These are phyloP conservation scores for Perca fluviatilis DNA, from an alignment of 2,113 vertebrate species.

Conservation along the genomic window DNA sequence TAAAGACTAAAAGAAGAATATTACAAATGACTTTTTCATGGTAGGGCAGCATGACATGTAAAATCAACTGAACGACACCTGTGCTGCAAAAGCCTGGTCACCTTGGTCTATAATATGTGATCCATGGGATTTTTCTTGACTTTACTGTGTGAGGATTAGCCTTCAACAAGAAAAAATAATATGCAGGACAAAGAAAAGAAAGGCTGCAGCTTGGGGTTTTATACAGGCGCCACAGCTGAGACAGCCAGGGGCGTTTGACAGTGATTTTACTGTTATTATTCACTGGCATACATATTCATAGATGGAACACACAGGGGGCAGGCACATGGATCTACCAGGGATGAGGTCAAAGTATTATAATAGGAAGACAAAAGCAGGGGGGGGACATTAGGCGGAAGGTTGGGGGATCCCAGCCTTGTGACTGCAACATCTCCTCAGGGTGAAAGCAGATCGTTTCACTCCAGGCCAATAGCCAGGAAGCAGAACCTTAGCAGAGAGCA, in stretches of 20 bases:
- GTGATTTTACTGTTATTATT: slow-evolving; percentile 67
- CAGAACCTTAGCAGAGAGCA: slow-evolving; percentile 25
- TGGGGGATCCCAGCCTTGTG: slow-evolving; percentile 29
- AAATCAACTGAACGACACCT: background rate
- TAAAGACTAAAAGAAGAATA: slow-evolving; percentile 28
- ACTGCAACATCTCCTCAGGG: slow-evolving; percentile 16
- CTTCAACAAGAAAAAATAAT: slow-evolving; percentile 42
- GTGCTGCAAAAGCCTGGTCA: slow-evolving; percentile 18
- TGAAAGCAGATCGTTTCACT: slow-evolving; percentile 42
- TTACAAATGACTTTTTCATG: slow-evolving; percentile 14
- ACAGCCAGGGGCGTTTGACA: slow-evolving; percentile 60
- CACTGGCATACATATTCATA: slow-evolving; percentile 77
- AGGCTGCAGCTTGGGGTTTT: slow-evolving; percentile 30
- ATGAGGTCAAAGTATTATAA: slow-evolving; percentile 67
- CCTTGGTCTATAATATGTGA: slow-evolving; percentile 40
- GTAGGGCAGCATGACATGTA: background rate
- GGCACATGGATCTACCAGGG: slow-evolving; percentile 48
- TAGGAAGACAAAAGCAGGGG: slow-evolving; percentile 52
- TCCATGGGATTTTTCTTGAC: slow-evolving; percentile 34
- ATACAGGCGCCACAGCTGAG: slow-evolving; percentile 25
- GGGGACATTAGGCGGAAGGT: background rate
- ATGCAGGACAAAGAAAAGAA: slow-evolving; percentile 32
- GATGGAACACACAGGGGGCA: slow-evolving; percentile 43
- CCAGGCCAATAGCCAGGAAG: slow-evolving; percentile 47
- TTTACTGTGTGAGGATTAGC: slow-evolving; percentile 34